Evolutionary conservation across 2,797 vertebrate species (phyloP).

Genomic region (Arrhamphus sclerolepis): DNA sequence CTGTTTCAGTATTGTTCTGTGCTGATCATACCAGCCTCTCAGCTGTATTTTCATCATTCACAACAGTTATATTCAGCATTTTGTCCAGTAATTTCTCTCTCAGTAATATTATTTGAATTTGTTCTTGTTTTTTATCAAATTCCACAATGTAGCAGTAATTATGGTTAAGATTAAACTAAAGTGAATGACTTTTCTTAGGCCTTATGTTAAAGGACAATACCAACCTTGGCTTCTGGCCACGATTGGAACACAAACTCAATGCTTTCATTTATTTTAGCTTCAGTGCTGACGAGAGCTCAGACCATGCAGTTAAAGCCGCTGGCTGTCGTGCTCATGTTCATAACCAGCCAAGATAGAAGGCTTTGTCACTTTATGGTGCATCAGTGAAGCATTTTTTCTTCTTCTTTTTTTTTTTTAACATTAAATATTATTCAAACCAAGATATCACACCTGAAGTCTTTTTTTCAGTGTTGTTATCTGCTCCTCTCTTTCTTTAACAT

Average conservation of each 20-base stretch:
- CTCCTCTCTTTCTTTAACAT: not conserved
- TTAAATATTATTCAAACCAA: not conserved
- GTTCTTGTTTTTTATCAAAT: slow-evolving; percentile 26
- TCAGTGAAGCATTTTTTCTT: too few species aligned
- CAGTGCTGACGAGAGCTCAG: slow-evolving; percentile 56
- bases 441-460: too few species aligned
- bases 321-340: slow-evolving; percentile 50
- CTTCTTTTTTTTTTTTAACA: too few species aligned
- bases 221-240: slow-evolving; percentile 63
- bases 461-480: not conserved
- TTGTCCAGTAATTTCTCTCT: slow-evolving; percentile 9
- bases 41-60: slow-evolving; percentile 21
- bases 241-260: slow-evolving; percentile 69
- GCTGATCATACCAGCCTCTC: slow-evolving; percentile 23
- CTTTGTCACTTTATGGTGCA: too few species aligned
- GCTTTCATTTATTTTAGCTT: slow-evolving; percentile 68
- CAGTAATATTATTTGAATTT: slow-evolving; percentile 16
- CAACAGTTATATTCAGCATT: slow-evolving; percentile 36
- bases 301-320: slow-evolving; percentile 40
- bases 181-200: slow-evolving; percentile 50
- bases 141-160: slow-evolving; percentile 24
- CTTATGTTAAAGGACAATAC: slow-evolving; percentile 47
- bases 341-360: slow-evolving; percentile 27
- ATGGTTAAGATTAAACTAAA: slow-evolving; percentile 36
- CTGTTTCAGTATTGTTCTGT: slow-evolving; percentile 49